A percentile compares a stretch with the other conserved stretches of the same genome.
phyloP scores from a whole-genome alignment of 2,888 invertebrate genomes.

The Eupeodes latifasciatus region DNA sequence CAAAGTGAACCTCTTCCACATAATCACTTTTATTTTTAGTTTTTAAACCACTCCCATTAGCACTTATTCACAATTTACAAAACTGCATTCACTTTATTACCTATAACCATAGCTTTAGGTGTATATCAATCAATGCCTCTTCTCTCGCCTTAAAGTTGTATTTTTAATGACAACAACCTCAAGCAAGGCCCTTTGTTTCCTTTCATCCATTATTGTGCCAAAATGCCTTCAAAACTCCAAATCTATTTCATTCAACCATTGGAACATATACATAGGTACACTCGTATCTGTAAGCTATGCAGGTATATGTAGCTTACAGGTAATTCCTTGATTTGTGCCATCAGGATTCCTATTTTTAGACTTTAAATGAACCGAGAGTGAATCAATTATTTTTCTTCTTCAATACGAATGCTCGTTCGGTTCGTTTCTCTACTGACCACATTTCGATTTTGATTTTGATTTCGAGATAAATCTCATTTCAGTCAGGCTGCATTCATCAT shows the following conservation, averaged over 20 bases:
- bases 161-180: no score
- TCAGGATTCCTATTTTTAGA: slow-evolving; percentile 57
- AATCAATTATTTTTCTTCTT: slow-evolving; percentile 48
- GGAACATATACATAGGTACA: no score
- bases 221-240: background rate
- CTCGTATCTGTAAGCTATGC: no score
- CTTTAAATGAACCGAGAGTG: slow-evolving; percentile 15
- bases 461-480: slow-evolving; percentile 40
- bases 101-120: background rate
- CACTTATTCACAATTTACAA: no score
- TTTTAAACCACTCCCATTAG: no score
- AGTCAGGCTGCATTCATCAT: slow-evolving; percentile 8
- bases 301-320: background rate
- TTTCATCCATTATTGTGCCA: background rate
- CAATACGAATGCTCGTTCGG: background rate
- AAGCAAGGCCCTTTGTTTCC: no score
- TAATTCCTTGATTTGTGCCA: slow-evolving; percentile 24
- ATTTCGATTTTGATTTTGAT: background rate
- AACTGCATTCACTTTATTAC: background rate
- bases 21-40: no score
- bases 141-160: no score
- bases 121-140: no score
- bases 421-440: slow-evolving; percentile 10
- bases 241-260: slow-evolving; percentile 45
- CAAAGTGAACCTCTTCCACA: no score